A percentile compares a stretch with the other conserved stretches of the same genome.
phyloP scores from a whole-genome alignment of 1,140 invertebrate genomes.

The Dryas iulia region DNA sequence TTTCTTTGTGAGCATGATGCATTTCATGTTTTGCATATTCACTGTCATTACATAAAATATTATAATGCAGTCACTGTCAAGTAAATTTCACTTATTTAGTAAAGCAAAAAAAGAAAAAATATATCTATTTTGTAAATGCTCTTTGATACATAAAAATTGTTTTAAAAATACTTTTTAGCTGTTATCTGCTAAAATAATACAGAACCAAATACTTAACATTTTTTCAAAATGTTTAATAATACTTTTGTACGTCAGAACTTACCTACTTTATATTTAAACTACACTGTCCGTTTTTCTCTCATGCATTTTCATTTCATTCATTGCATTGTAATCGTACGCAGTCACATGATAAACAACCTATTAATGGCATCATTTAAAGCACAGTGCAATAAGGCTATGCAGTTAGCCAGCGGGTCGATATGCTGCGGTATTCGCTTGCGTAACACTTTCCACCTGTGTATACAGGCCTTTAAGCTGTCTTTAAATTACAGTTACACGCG shows the following conservation, averaged over 20 bases:
- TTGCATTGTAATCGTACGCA: neutral
- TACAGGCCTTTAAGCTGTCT: slow-evolving; percentile 47
- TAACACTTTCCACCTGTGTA: slow-evolving; percentile 53
- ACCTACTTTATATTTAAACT: neutral
- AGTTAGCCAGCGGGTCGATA: slow-evolving; percentile 57
- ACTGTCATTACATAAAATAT: neutral
- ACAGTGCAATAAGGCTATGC: slow-evolving; percentile 44
- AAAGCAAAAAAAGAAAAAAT: neutral
- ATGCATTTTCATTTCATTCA: neutral
- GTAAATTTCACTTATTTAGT: neutral
- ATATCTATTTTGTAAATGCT: no score
- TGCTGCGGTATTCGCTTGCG: slow-evolving; percentile 49
- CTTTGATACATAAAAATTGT: no score
- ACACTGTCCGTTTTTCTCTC: neutral
- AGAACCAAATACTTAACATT: no score
- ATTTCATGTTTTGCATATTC: neutral
- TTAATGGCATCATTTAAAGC: slow-evolving; percentile 1
- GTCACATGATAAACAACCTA: neutral
- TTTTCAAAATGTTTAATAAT: no score
- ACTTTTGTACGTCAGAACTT: neutral
- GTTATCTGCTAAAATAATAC: no score
- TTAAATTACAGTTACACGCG: slow-evolving; percentile 29
- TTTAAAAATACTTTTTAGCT: no score
- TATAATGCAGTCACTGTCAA: neutral
- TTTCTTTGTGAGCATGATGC: neutral